Conservation (phyloP, 2,888 invertebrate genomes). For the Cecidostiba fungosa region DNA sequence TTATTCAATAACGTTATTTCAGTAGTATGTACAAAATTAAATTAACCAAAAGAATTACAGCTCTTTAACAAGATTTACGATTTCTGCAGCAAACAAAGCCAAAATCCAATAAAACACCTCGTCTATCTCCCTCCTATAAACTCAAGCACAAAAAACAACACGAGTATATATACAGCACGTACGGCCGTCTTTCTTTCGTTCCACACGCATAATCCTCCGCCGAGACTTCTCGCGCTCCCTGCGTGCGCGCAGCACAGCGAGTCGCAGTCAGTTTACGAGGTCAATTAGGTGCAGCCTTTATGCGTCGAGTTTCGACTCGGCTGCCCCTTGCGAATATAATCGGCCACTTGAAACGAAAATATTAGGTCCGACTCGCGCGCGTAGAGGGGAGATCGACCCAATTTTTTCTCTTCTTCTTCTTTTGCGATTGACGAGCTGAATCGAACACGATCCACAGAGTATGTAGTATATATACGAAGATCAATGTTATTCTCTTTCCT, state of each 20-base stretch:
- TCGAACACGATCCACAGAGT: not conserved
- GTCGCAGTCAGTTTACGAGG: conserved; percentile 41
- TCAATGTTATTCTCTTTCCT: not conserved
- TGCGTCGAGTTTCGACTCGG: conserved; percentile 29
- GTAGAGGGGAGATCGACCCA: conserved; percentile 17
- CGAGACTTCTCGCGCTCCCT: not conserved
- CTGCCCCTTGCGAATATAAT: conserved; percentile 24
- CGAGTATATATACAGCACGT: no score
- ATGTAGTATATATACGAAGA: not conserved
- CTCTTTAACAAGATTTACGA: not conserved
- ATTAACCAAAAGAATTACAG: no score
- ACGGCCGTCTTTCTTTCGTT: not conserved
- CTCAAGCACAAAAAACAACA: not conserved
- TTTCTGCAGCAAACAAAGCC: not conserved
- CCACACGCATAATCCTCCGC: conserved; percentile 10
- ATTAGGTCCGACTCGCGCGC: conserved; percentile 27
- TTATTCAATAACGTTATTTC: no score
- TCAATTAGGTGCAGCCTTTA: conserved; percentile 53
- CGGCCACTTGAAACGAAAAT: conserved; percentile 40
- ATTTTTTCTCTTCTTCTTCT: conserved; percentile 12
- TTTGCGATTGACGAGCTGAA: not conserved
- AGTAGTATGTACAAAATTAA: no score
- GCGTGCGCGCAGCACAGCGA: not conserved
- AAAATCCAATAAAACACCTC: conserved; percentile 12
- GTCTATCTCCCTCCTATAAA: not conserved